Evolutionary conservation across 1,140 invertebrate genomes (phyloP), one percentile per base, ranked within the genome.

Genomic region (Bemisia tabaci): DNA sequence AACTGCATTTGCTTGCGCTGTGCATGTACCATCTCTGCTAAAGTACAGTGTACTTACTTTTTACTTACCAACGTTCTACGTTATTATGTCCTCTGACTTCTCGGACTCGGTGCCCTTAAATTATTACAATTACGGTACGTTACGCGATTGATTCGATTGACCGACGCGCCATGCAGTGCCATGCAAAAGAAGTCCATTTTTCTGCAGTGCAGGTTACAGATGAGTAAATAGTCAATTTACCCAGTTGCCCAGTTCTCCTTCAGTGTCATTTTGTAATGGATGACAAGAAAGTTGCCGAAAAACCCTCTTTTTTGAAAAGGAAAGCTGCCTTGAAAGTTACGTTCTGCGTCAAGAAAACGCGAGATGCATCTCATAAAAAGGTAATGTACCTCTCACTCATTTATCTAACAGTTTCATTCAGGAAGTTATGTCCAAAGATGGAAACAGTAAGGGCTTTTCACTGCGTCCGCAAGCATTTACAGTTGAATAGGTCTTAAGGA

Each of bases 291-390:
- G 0, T 65, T 26, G 33, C 23, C n/a, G n/a, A 48, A 11, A 69
- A 67, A 62, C 2, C 27, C 21, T 66, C 66, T 26, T 64, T 66
- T 71, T 79, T 77, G 68, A 78, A 80, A 73, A 75, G 80, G 72
- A 80, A 81, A 71, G 78, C 79, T 1, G 77, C 78, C 11, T 72
- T 77, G 24, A 73, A 79, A 33, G 76, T 80, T 62, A 74, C 79
- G 33, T 75, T 81, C 63, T 78, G 78, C 68, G 76, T 80, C 5
- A 82, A 82, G 75, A 79, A 81, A 69, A 80, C 82, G 68, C 75
- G 79, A 27, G 75, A 78, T 64, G 79, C 79, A 23, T 79, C 79
- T n/a, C 77, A 79, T 39, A 80, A 81, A 71, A 81, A 81, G 75
- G 81, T 82, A 75, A 63, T 27, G 1, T 59, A 23, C 59, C 12